Evolutionary conservation across 2,888 invertebrate genomes (phyloP).

Genomic region (Atrina japonica): DNA sequence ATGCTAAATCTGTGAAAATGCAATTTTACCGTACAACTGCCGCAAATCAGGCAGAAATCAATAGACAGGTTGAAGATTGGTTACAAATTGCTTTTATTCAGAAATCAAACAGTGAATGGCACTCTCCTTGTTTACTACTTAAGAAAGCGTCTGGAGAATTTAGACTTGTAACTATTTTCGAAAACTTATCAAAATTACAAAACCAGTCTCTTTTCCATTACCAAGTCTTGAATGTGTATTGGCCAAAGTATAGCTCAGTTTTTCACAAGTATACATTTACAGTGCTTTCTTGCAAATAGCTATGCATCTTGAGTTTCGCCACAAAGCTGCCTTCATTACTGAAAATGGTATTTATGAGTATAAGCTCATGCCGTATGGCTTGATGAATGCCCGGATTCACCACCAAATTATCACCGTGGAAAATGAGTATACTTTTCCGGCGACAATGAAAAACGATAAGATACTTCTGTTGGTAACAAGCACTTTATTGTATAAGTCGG

Average conservation of each 20-base stretch:
- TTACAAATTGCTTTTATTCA: constrained; percentile 19
- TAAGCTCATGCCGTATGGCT: constrained; percentile 46
- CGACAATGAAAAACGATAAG: too few species aligned
- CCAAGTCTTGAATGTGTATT: constrained; percentile 15
- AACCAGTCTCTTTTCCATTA: constrained; percentile 19
- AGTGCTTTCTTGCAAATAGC: constrained; percentile 8
- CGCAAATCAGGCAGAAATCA: constrained; percentile 41
- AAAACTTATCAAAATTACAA: constrained; percentile 12
- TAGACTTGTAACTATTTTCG: constrained; percentile 6
- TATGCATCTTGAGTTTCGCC: constrained; percentile 8
- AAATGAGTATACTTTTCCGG: too few species aligned
- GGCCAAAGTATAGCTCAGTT: constrained; percentile 3
- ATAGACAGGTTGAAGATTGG: constrained; percentile 29
- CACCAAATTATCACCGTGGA: constrained; percentile 47
- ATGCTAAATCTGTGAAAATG: too few species aligned
- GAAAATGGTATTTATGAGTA: too few species aligned
- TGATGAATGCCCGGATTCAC: constrained; percentile 29
- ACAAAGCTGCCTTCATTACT: constrained; percentile 20
- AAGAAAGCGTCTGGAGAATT: constrained; percentile 16
- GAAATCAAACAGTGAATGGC: constrained; percentile 23
- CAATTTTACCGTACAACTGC: constrained; percentile 41
- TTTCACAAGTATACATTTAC: constrained; percentile 12
- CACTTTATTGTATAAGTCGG: too few species aligned
- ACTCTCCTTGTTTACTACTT: constrained; percentile 1
- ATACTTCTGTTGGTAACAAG: too few species aligned